These are phyloP conservation scores for Bathynomus jamesi DNA, from an alignment of 1,140 invertebrate genomes.

Conservation along the genomic window DNA sequence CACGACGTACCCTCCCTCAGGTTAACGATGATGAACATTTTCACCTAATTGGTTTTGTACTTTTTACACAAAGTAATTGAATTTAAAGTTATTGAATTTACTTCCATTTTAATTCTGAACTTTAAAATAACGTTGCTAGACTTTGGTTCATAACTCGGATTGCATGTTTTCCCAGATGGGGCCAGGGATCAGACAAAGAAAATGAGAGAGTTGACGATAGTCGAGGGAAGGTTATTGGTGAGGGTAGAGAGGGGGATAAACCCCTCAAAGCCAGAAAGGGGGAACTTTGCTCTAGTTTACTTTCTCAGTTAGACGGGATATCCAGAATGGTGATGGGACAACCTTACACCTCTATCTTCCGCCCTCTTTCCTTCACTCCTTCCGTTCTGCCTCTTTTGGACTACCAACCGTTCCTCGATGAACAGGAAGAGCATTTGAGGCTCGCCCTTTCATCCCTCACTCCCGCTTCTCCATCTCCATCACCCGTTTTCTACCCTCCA, in stretches of 20 bases:
- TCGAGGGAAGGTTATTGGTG: neutral
- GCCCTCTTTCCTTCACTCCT: neutral
- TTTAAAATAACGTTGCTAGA: too few species aligned
- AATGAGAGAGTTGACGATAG: neutral
- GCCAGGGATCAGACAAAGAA: neutral
- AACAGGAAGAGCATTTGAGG: neutral
- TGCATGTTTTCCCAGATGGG: neutral
- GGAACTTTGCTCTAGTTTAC: neutral
- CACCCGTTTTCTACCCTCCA: slow-evolving; percentile 5
- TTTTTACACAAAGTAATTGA: too few species aligned
- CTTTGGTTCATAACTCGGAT: too few species aligned
- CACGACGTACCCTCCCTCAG: too few species aligned
- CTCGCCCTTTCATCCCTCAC: neutral
- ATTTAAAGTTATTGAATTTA: too few species aligned
- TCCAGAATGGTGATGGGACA: neutral
- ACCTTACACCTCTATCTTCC: neutral
- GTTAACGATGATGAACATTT: too few species aligned
- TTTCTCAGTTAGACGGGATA: neutral
- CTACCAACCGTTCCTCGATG: neutral
- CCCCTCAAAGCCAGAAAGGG: neutral
- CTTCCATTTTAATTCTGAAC: too few species aligned
- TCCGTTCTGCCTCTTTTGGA: neutral
- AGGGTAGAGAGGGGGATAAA: neutral
- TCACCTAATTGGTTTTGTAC: too few species aligned
- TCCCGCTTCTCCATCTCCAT: neutral